These are phyloP conservation scores for Tethea ocularis DNA, from an alignment of 2,888 invertebrate species.

Conservation along the genomic window DNA sequence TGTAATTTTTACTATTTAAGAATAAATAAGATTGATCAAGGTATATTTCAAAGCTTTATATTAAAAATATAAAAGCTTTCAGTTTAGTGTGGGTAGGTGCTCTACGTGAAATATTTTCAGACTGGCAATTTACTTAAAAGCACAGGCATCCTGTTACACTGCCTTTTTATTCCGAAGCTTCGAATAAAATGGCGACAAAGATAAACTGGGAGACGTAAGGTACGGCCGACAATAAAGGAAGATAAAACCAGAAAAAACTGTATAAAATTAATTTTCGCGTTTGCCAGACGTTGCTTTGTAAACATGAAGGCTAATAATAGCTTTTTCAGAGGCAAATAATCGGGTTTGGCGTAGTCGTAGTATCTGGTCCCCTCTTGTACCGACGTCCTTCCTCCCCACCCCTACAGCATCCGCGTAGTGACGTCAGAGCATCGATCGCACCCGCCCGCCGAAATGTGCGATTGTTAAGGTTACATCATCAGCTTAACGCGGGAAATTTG, in stretches of 20 bases:
- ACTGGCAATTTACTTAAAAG: slow-evolving; percentile 8
- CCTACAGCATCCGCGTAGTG: slow-evolving; percentile 64
- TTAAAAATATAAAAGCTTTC: background rate
- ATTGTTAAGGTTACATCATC: slow-evolving; percentile 46
- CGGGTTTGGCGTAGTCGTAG: slow-evolving; percentile 49
- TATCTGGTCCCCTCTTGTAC: slow-evolving; percentile 29
- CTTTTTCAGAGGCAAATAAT: slow-evolving; percentile 58
- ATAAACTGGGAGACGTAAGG: background rate
- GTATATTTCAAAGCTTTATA: background rate
- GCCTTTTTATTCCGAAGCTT: background rate
- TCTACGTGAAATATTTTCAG: background rate
- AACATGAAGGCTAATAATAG: slow-evolving; percentile 56
- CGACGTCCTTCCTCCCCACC: slow-evolving; percentile 30
- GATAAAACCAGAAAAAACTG: slow-evolving; percentile 22
- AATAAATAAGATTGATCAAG: background rate
- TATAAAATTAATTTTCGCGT: slow-evolving; percentile 34
- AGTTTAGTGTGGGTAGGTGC: background rate
- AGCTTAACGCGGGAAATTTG: slow-evolving; percentile 30
- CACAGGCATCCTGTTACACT: background rate
- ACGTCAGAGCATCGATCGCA: slow-evolving; percentile 80
- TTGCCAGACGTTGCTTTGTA: slow-evolving; percentile 34
- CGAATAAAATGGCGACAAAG: background rate
- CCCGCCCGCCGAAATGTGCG: slow-evolving; percentile 53
- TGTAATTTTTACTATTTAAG: no score
- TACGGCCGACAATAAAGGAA: background rate